phyloP scores from a whole-genome alignment of 2,888 invertebrate species.

The Aspidapion aeneum region DNA sequence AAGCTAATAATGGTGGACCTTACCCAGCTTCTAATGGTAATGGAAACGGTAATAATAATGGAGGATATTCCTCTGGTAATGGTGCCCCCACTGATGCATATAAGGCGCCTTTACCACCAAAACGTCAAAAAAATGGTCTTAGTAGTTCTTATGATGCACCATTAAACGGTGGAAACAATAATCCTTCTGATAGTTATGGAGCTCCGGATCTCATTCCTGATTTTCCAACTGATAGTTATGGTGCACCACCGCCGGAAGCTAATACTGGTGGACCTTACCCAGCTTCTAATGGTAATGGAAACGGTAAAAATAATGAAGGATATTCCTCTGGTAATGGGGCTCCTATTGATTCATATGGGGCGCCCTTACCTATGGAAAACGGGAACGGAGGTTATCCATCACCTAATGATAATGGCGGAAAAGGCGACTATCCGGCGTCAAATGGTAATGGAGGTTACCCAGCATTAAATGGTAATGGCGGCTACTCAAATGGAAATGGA shows the following conservation, averaged over 20 bases:
- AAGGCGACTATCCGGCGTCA: neutral
- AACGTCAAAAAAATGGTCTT: neutral
- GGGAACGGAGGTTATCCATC: neutral
- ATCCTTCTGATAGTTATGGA: neutral
- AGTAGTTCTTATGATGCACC: neutral
- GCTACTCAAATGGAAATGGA: no score
- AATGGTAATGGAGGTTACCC: neutral
- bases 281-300: neutral
- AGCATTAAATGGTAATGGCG: neutral
- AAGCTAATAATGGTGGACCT: neutral
- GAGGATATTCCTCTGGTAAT: neutral
- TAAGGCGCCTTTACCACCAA: neutral
- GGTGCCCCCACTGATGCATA: neutral
- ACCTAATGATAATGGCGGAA: neutral
- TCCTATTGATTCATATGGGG: neutral
- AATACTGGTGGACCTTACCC: slow-evolving; percentile 1
- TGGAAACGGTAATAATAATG: neutral
- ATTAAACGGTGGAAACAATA: neutral
- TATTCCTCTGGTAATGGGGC: neutral
- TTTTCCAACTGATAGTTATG: neutral
- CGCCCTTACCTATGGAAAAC: neutral
- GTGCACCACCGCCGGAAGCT: neutral
- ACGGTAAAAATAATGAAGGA: neutral
- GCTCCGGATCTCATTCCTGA: neutral
- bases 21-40: neutral